phyloP scores from a whole-genome alignment of 2,888 invertebrate species.

The Nemotelus nigrinus region DNA sequence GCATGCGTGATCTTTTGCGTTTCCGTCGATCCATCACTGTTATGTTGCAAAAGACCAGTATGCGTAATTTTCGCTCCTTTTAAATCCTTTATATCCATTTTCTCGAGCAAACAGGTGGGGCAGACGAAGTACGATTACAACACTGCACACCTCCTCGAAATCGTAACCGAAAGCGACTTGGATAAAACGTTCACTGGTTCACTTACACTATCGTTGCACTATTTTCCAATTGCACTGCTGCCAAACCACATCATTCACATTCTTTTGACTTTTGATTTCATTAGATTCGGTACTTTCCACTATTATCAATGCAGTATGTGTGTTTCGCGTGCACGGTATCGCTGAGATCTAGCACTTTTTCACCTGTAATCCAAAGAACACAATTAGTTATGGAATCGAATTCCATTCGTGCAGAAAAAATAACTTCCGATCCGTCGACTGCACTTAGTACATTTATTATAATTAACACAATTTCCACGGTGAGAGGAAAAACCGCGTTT shows the following conservation, averaged over 20 bases:
- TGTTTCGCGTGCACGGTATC: too few relatives aligned
- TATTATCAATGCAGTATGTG: too few relatives aligned
- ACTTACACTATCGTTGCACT: slow-evolving; percentile 15
- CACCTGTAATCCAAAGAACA: slow-evolving; percentile 1
- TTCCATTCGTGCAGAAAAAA: neutral
- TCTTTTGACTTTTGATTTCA: neutral
- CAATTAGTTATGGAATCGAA: slow-evolving; percentile 15
- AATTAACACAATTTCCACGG: slow-evolving; percentile 27
- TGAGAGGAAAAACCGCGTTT: slow-evolving; percentile 11
- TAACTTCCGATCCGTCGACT: neutral
- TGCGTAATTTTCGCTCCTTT: slow-evolving; percentile 70
- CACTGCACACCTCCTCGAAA: slow-evolving; percentile 18
- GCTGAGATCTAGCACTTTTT: neutral
- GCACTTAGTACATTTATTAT: neutral
- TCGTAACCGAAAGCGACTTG: neutral
- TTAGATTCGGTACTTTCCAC: too few relatives aligned
- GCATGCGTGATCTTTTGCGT: slow-evolving; percentile 73
- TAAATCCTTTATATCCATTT: slow-evolving; percentile 65
- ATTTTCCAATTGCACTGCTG: neutral
- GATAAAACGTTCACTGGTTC: slow-evolving; percentile 17
- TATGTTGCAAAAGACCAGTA: slow-evolving; percentile 69
- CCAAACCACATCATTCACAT: slow-evolving; percentile 8
- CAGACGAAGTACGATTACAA: slow-evolving; percentile 5
- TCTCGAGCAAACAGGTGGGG: slow-evolving; percentile 32
- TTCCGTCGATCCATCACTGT: slow-evolving; percentile 70